phyloP scores from a whole-genome alignment of 2,888 invertebrate genomes.

The Leptothorax acervorum region DNA sequence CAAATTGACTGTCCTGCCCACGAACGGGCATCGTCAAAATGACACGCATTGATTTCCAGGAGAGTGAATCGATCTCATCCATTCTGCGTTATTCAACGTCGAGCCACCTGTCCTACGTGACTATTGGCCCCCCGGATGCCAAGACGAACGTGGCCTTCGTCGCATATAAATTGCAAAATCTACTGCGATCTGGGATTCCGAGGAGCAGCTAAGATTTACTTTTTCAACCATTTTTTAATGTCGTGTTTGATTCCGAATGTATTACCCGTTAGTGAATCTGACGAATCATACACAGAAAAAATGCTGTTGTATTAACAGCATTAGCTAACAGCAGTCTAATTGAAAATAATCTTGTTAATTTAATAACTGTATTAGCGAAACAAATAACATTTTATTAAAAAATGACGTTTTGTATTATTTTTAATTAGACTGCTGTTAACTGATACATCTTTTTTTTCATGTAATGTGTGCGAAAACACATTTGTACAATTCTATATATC shows the following conservation, averaged over 20 bases:
- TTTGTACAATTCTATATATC: not conserved
- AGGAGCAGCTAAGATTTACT: not conserved
- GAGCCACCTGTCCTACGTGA: slow-evolving; percentile 57
- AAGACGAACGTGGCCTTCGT: slow-evolving; percentile 39
- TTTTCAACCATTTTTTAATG: not conserved
- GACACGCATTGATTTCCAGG: slow-evolving; percentile 42
- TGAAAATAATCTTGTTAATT: not conserved
- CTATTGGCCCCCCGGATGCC: slow-evolving; percentile 28
- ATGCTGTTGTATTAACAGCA: not conserved
- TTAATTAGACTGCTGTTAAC: not conserved
- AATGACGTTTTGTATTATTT: not conserved
- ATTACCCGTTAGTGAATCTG: slow-evolving; percentile 4
- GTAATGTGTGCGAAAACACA: not conserved
- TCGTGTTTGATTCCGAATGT: not conserved
- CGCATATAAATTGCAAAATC: slow-evolving; percentile 65
- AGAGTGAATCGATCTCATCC: slow-evolving; percentile 47
- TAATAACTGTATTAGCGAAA: not conserved
- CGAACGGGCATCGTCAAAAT: slow-evolving; percentile 30
- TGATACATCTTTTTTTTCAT: no score
- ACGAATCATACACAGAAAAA: not conserved
- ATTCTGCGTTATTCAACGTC: slow-evolving; percentile 56
- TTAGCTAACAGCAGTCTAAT: not conserved
- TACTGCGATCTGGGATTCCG: slow-evolving; percentile 2
- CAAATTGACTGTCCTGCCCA: slow-evolving; percentile 40
- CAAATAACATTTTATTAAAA: not conserved